phyloP scores from a whole-genome alignment of 2,888 invertebrate species.

The Unio pictorum region DNA sequence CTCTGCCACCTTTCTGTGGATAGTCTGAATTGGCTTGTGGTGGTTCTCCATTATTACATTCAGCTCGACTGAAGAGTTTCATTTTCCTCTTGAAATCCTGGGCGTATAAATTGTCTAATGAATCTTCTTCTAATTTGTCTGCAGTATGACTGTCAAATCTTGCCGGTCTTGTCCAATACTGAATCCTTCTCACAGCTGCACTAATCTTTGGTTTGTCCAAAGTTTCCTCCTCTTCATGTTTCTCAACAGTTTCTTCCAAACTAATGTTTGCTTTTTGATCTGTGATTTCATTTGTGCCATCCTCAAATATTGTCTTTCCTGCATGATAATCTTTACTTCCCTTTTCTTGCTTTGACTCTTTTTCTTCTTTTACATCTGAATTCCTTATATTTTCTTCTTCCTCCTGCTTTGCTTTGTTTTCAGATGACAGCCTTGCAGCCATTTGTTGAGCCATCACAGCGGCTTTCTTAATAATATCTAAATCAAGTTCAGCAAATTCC shows the following conservation, averaged over 20 bases:
- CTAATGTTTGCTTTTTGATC: neutral
- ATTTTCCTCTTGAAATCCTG: slow-evolving; percentile 22
- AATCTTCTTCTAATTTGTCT: slow-evolving; percentile 3
- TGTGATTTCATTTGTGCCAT: neutral
- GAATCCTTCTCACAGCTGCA: slow-evolving; percentile 12
- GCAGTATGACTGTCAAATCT: slow-evolving; percentile 18
- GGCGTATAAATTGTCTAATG: slow-evolving; percentile 4
- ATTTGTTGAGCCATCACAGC: slow-evolving; percentile 30
- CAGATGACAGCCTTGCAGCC: slow-evolving; percentile 12
- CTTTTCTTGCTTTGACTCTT: too few relatives aligned
- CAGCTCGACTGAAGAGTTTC: slow-evolving; percentile 11
- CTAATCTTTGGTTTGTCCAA: too few relatives aligned
- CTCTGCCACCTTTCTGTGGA: too few relatives aligned
- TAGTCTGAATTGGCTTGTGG: too few relatives aligned
- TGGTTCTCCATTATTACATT: too few relatives aligned
- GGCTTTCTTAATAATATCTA: slow-evolving; percentile 24
- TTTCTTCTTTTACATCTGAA: too few relatives aligned
- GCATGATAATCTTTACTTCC: too few relatives aligned
- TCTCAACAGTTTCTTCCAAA: slow-evolving; percentile 3
- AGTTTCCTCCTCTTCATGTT: slow-evolving; percentile 1
- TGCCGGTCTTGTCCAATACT: slow-evolving; percentile 29
- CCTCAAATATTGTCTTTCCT: neutral
- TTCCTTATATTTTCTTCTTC: too few relatives aligned
- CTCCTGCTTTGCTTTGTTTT: too few relatives aligned
- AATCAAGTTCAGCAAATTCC: slow-evolving; percentile 24